phyloP scores from a whole-genome alignment of 2,113 vertebrate genomes.

The Nothoprocta pentlandii region DNA sequence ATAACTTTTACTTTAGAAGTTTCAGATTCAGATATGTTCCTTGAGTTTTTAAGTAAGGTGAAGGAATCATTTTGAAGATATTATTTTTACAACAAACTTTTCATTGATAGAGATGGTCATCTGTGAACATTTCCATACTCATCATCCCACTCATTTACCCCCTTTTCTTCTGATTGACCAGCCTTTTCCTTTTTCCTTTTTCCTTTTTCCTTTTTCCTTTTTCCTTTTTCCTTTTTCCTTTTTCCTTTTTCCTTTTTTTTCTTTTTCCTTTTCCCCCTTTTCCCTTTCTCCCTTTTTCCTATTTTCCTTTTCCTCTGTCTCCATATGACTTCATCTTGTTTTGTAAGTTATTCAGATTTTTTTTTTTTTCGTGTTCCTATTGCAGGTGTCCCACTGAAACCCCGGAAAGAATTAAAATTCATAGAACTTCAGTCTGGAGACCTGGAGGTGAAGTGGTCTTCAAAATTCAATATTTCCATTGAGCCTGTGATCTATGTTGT shows the following conservation, averaged over 20 bases:
- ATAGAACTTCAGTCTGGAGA: constrained; percentile 85
- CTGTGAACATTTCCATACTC: background rate
- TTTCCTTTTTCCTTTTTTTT: no score
- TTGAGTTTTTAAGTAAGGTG: background rate
- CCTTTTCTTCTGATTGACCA: background rate
- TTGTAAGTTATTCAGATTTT: background rate
- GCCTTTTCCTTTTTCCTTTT: background rate
- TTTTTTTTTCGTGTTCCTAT: background rate
- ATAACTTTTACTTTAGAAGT: background rate
- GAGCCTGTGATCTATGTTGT: constrained; percentile 95
- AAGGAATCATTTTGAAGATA: background rate
- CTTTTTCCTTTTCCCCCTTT: background rate
- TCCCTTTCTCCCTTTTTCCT: no score
- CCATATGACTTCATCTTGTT: rapidly evolving
- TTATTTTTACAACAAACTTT: background rate
- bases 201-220: background rate
- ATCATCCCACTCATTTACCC: background rate
- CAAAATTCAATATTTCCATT: constrained; percentile 94
- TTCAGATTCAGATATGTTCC: background rate
- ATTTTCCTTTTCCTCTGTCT: background rate
- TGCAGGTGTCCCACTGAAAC: constrained; percentile 94
- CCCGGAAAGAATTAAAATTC: constrained; percentile 92
- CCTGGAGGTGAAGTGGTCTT: constrained; percentile 94
- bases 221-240: background rate
- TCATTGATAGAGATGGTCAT: background rate